Base-by-base conservation (phyloP, 1,140 invertebrate genomes). In the Trinorchestia longiramus region DNA sequence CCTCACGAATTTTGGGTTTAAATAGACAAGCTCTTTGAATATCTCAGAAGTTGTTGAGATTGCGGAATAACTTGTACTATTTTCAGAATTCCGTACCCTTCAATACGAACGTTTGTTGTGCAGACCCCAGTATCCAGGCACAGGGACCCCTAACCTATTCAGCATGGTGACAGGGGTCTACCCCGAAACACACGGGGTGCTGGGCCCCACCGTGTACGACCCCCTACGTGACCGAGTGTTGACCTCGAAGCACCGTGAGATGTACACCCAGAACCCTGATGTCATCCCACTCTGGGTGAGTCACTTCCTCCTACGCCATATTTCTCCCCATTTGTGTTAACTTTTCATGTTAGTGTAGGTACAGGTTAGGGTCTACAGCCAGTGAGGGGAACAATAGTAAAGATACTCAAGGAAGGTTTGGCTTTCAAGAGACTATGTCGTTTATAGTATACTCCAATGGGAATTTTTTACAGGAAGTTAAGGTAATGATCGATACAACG, bases 41-140 rank as follows among this genome's bases (percentile, higher is more conserved):
- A 53, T 19, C 19, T 53, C 47, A 53, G 19, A 6, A 53, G 47
- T 19, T 19, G 6, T 53, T 53, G 47, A 53, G n/a, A n/a, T n/a
- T n/a, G n/a, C n/a, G n/a, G n/a, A n/a, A n/a, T n/a, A 53, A 8
- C 19, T 53, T 53, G 47, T 19, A 53, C n/a, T n/a, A n/a, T n/a
- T 53, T 6, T 53, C 19, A 8, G 19, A 53, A 19, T 53, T 19
- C 47, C 47, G 8, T 28, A 77, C 36, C 36, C 47, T 77, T 77
- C 15, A 77, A 1, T 36, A 28, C 8, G 11, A 28, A 77, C 15
- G 62, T 77, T 77, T 77, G 62, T 36, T 77, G 62, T 19, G 43
- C 92, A 94, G 92, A n/a, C 92, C 92, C 11, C 43, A 94, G 43
- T 94, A 94, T 40, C 92, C 92, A 1, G 92, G 92, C 44, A 94